Percentiles rank a stretch among this genome's conserved stretches.
These are phyloP conservation scores for Antheraea assamensis DNA, from an alignment of 2,888 invertebrate genomes.

Conservation along the genomic window DNA sequence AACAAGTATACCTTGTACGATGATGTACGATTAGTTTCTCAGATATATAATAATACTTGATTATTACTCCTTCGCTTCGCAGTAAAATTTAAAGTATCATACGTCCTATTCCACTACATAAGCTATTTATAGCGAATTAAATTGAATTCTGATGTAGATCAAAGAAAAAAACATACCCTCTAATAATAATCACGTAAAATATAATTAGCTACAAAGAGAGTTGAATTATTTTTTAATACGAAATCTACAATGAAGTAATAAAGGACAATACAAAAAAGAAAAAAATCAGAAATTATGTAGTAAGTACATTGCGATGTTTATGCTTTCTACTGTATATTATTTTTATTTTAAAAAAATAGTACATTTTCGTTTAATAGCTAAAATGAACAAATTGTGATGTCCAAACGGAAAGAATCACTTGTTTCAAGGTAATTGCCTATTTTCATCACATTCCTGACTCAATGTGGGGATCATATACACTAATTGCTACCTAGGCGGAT, in stretches of 20 bases:
- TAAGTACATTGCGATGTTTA: background rate
- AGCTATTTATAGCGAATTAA: too few species aligned
- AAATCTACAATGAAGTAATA: background rate
- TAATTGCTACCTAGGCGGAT: slow-evolving; percentile 11
- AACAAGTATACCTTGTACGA: background rate
- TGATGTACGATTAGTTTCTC: background rate
- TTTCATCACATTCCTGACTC: slow-evolving; percentile 14
- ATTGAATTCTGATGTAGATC: background rate
- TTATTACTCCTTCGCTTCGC: too few species aligned
- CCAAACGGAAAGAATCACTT: background rate
- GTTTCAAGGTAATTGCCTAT: slow-evolving; percentile 2
- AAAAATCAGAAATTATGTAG: background rate
- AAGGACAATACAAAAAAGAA: background rate
- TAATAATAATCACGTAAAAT: background rate
- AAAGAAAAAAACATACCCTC: background rate
- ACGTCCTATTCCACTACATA: too few species aligned
- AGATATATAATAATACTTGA: too few species aligned
- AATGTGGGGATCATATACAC: background rate
- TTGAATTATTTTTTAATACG: background rate
- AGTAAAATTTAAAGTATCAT: too few species aligned
- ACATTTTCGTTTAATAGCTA: background rate
- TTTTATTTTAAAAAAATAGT: background rate
- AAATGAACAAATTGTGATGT: background rate
- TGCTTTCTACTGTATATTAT: background rate
- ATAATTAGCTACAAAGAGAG: background rate